A percentile compares a stretch with the other conserved stretches of the same genome.
Evolutionary conservation across 2,113 vertebrate genomes (phyloP).

Genomic region (Callipepla californica): DNA sequence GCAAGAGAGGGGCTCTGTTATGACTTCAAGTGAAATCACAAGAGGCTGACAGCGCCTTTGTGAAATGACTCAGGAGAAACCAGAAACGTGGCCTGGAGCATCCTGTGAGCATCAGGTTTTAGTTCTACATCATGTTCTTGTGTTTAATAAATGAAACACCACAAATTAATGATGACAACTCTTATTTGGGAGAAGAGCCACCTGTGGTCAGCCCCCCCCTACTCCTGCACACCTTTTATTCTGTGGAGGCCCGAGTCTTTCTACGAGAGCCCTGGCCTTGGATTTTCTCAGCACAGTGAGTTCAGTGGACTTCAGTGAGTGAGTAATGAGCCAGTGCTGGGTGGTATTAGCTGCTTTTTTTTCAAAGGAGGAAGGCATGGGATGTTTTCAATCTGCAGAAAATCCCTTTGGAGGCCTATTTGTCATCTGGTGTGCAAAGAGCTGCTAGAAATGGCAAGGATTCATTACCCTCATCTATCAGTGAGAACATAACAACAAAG

Average conservation of each 20-base stretch:
- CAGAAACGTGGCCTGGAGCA: not conserved
- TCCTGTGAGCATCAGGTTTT: not conserved
- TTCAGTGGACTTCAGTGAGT: not conserved
- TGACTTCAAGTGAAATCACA: not conserved
- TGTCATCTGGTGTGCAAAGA: not conserved
- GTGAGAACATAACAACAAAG: constrained; percentile 17
- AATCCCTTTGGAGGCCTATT: constrained; percentile 14
- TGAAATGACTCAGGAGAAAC: not conserved
- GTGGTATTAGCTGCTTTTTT: not conserved
- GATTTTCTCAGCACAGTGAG: not conserved
- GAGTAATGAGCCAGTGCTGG: not conserved
- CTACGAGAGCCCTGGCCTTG: not conserved
- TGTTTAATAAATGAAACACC: not conserved
- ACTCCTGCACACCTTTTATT: rapidly evolving
- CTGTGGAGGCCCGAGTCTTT: not conserved
- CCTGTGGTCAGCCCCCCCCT: not conserved
- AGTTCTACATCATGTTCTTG: not conserved
- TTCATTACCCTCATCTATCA: constrained; percentile 50
- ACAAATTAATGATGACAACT: not conserved
- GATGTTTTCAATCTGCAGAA: not conserved
- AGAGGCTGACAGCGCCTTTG: not conserved
- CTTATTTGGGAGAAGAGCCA: not conserved
- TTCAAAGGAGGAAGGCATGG: not conserved
- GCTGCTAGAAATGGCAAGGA: not conserved
- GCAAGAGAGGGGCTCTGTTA: not conserved